Conservation (phyloP, 2,113 vertebrate species). For the Cottus gobio region DNA sequence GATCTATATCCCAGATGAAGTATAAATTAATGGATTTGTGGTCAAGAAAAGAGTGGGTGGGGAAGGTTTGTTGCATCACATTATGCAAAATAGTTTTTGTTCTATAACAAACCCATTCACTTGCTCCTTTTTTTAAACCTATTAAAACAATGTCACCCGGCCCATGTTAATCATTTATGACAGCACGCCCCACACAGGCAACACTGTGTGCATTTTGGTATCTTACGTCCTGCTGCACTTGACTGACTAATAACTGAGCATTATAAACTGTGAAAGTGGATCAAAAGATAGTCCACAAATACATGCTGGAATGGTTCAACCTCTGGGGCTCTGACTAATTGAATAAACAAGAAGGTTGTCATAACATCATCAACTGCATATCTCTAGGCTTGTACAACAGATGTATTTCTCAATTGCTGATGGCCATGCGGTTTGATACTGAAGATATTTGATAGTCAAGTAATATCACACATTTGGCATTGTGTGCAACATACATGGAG, state of each 20-base stretch:
- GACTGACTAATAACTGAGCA: background rate
- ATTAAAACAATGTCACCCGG: background rate
- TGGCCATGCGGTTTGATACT: slow-evolving; percentile 20
- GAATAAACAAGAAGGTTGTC: slow-evolving; percentile 28
- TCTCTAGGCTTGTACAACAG: slow-evolving; percentile 9
- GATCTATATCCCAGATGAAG: background rate
- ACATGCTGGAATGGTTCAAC: background rate
- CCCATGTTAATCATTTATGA: background rate
- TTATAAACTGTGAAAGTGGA: background rate
- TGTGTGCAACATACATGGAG: slow-evolving; percentile 23
- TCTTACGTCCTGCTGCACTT: background rate
- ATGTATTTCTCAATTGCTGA: slow-evolving; percentile 8
- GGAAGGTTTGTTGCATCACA: slow-evolving; percentile 1
- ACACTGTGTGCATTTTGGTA: background rate
- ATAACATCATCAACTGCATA: slow-evolving; percentile 13
- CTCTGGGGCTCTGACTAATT: slow-evolving; percentile 26
- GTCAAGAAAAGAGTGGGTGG: background rate
- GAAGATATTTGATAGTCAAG: slow-evolving; percentile 14
- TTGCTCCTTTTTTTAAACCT: background rate
- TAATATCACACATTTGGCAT: background rate
- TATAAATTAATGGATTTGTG: background rate
- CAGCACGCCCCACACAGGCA: background rate
- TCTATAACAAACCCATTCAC: background rate
- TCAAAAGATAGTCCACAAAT: background rate
- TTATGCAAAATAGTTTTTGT: background rate